Percentiles rank a stretch among this genome's conserved stretches.
These are phyloP conservation scores for Plectus sambesii DNA, from an alignment of 1,140 invertebrate genomes.

Conservation along the genomic window DNA sequence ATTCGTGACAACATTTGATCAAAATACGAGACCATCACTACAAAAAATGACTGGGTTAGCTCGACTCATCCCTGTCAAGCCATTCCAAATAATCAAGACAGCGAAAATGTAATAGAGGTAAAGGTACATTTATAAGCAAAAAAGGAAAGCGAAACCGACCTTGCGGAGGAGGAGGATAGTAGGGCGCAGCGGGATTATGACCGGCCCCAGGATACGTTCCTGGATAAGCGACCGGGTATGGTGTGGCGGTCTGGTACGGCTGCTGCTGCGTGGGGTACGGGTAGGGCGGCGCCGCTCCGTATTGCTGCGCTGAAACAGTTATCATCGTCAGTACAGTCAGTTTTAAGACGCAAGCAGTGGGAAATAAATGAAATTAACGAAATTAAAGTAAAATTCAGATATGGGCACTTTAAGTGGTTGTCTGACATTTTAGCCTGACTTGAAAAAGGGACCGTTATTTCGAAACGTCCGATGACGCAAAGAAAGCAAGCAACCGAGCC, in stretches of 20 bases:
- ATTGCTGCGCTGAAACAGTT: constrained; percentile 20
- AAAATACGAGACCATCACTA: too few species aligned
- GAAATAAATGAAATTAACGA: constrained; percentile 14
- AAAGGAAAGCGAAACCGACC: too few species aligned
- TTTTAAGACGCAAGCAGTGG: constrained; percentile 13
- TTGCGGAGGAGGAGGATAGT: too few species aligned
- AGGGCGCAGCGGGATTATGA: too few species aligned
- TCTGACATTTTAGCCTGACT: constrained; percentile 10
- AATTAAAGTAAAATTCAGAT: constrained; percentile 5
- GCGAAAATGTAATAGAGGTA: too few species aligned
- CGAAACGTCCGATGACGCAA: too few species aligned
- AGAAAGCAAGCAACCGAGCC: too few species aligned
- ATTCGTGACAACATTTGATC: too few species aligned
- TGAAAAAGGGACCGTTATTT: constrained; percentile 4
- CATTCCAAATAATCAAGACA: too few species aligned
- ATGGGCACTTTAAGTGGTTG: constrained; percentile 19
- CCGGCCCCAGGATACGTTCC: constrained; percentile 26
- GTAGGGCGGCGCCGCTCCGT: constrained; percentile 10
- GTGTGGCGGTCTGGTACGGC: constrained; percentile 20
- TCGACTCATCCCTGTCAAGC: too few species aligned
- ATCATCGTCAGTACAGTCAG: constrained; percentile 18
- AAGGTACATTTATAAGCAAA: too few species aligned
- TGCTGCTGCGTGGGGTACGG: constrained; percentile 23
- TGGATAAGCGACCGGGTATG: constrained; percentile 23
- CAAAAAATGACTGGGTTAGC: too few species aligned